Percentiles rank a stretch among this genome's conserved stretches.
phyloP scores from a whole-genome alignment of 2,888 invertebrate genomes.

The Amphimallon solstitiale region DNA sequence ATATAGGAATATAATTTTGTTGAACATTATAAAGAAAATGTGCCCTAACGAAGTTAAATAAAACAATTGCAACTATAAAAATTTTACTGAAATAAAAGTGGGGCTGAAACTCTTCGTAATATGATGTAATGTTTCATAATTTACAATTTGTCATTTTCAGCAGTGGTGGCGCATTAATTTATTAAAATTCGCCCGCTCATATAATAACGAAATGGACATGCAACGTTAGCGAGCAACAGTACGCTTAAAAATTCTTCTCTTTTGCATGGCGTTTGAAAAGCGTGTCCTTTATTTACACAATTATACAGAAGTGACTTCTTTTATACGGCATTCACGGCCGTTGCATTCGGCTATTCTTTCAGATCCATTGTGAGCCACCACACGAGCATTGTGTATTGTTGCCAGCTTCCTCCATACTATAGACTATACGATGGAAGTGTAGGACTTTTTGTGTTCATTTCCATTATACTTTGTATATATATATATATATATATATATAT shows the following conservation, averaged over 20 bases:
- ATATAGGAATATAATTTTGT: too few relatives aligned
- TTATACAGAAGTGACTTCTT: slow-evolving; percentile 61
- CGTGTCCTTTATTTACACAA: slow-evolving; percentile 61
- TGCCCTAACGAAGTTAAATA: too few relatives aligned
- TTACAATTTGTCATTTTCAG: slow-evolving; percentile 1
- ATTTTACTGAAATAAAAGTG: too few relatives aligned
- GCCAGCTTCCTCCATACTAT: slow-evolving; percentile 53
- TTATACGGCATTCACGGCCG: slow-evolving; percentile 59
- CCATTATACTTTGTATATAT: slow-evolving; percentile 57
- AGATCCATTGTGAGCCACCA: slow-evolving; percentile 56
- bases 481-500: slow-evolving; percentile 39
- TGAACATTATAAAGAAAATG: too few relatives aligned
- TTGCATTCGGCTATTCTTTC: slow-evolving; percentile 60
- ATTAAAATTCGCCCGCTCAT: slow-evolving; percentile 36
- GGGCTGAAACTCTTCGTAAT: too few relatives aligned
- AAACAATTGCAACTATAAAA: too few relatives aligned
- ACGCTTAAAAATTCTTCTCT: slow-evolving; percentile 49
- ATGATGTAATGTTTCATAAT: too few relatives aligned
- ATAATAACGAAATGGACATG: slow-evolving; percentile 48
- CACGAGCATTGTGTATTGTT: slow-evolving; percentile 57
- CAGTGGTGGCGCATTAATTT: slow-evolving; percentile 19
- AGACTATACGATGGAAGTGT: slow-evolving; percentile 50
- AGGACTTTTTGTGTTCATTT: slow-evolving; percentile 56
- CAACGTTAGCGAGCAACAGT: slow-evolving; percentile 48
- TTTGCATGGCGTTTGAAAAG: slow-evolving; percentile 55